Base-by-base conservation (phyloP, 2,888 invertebrate species). In the Xanthia icteritia region DNA sequence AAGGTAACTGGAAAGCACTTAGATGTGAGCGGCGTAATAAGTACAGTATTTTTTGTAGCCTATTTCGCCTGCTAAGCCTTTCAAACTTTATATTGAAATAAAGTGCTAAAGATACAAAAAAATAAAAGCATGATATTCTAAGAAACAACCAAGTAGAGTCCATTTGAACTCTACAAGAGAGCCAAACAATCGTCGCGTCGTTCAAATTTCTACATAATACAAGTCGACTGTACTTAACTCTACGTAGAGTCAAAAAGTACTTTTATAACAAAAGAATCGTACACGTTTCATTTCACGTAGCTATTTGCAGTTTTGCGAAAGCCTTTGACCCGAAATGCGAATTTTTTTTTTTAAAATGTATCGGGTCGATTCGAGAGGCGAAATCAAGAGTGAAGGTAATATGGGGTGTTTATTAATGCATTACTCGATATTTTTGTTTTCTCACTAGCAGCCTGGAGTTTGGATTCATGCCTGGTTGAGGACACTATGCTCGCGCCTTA, bases 341-440 rank as follows among this genome's bases (percentile, higher is more conserved):
- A 86, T 90, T 90, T 90, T 88, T 90, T 90, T 88, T 89, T 90
- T 91, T 90, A 88, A 84, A 89, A 88, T 85, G 86, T 87, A 90
- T 89, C 86, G 87, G 87, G 88, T 90, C 68, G 75, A 78, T 71
- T 69, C 84, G 82, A 71, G 81, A 61, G 70, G 70, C 65, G 78
- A 74, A 86, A 85, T 87, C 82, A 89, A 84, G 81, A 83, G 81
- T 77, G 77, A 81, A 86, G 81, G 86, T 84, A 79, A 71, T 71
- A 63, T 31, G 69, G 36, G 70, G 74, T 3, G 15, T 15, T 48
- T 83, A 81, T 77, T 84, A 73, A 23, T 61, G 61, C 60, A 61
- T 61, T 58, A 71, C 15, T 58, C 74, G 77, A 83, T 75, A 85
- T 3, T 15, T 1, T 48, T 17, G 1, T 48, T 48, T 20, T 15